A percentile compares a stretch with the other conserved stretches of the same genome.
Evolutionary conservation across 2,797 vertebrate species (phyloP).

Genomic region (Salmo trutta): DNA sequence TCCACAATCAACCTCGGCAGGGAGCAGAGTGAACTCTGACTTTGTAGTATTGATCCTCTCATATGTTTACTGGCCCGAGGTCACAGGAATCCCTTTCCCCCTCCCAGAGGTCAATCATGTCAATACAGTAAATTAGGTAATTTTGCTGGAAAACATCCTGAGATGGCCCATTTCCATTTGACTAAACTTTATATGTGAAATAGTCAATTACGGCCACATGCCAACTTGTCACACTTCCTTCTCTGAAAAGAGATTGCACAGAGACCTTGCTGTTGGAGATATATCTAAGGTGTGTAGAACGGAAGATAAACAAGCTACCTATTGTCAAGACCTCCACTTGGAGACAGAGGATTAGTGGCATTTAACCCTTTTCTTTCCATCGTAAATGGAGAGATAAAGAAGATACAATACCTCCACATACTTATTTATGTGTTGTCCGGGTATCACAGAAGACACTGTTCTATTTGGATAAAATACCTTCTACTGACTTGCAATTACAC

Average conservation of each 20-base stretch:
- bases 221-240: constrained; percentile 55
- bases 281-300: constrained; percentile 37
- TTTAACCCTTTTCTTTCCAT: constrained; percentile 55
- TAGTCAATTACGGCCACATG: constrained; percentile 65
- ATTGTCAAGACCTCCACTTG: constrained; percentile 66
- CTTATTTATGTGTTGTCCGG: neutral
- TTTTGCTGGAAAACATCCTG: constrained; percentile 76
- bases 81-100: constrained; percentile 62
- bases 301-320: constrained; percentile 60
- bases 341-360: constrained; percentile 59
- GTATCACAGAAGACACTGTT: neutral
- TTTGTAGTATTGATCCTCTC: constrained; percentile 70
- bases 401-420: neutral
- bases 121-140: constrained; percentile 74
- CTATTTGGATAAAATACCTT: neutral
- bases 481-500: neutral
- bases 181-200: constrained; percentile 74
- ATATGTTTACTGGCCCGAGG: constrained; percentile 63
- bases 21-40: constrained; percentile 73
- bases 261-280: constrained; percentile 39
- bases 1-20: constrained; percentile 67
- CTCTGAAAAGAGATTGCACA: constrained; percentile 42
- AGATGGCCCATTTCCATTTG: constrained; percentile 73
- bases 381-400: constrained; percentile 12
- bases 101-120: constrained; percentile 65